Conservation (phyloP, 1,140 invertebrate genomes). For the Halesus radiatus region DNA sequence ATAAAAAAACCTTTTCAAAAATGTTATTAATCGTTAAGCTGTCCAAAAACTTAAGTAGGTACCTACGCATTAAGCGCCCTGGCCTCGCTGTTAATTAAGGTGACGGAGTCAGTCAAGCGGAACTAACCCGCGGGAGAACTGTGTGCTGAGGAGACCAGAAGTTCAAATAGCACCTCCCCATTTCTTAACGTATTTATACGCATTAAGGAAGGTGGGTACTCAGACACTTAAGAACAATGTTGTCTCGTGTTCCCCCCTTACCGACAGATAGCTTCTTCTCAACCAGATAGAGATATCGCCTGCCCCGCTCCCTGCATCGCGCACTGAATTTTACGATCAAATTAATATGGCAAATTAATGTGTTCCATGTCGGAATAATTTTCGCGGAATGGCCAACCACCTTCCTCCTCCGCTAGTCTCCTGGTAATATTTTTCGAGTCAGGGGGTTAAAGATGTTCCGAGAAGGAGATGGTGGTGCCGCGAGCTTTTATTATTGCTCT, state of each 20-base stretch:
- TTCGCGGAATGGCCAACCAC: constrained; percentile 53
- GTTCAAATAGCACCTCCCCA: constrained; percentile 51
- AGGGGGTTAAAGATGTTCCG: constrained; percentile 43
- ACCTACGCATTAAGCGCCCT: too few relatives aligned
- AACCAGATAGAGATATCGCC: constrained; percentile 53
- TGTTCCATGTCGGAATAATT: constrained; percentile 61
- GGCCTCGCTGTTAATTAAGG: constrained; percentile 52
- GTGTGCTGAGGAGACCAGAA: constrained; percentile 49
- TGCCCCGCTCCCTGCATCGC: constrained; percentile 35
- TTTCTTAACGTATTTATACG: constrained; percentile 55
- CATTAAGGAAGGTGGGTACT: constrained; percentile 41
- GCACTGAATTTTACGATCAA: constrained; percentile 69
- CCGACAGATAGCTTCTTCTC: constrained; percentile 41
- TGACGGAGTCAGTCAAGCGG: constrained; percentile 50
- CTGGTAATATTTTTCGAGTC: constrained; percentile 44
- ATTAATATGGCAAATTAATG: constrained; percentile 74
- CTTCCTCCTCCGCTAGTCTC: constrained; percentile 31
- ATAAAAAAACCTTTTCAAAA: too few relatives aligned
- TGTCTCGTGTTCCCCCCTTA: constrained; percentile 48
- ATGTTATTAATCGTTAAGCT: too few relatives aligned
- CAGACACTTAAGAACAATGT: constrained; percentile 53
- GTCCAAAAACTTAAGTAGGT: too few relatives aligned
- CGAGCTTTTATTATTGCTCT: constrained; percentile 53
- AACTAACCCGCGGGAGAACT: constrained; percentile 47
- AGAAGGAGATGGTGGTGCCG: neutral